These are phyloP conservation scores for Grammomys surdaster DNA, from an alignment of 2,113 vertebrate genomes.

Conservation along the genomic window DNA sequence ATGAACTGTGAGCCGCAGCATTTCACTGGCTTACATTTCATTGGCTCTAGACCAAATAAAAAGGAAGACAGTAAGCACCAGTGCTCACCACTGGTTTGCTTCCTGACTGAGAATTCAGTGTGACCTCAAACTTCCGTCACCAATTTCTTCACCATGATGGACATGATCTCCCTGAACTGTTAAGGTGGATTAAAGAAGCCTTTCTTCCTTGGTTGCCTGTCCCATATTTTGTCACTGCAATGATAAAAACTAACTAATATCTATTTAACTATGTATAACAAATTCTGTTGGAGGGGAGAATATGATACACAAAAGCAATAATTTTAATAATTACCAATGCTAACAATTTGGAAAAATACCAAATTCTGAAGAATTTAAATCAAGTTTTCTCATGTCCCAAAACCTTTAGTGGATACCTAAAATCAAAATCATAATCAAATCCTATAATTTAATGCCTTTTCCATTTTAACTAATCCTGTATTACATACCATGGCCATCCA, in stretches of 20 bases:
- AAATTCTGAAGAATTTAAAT: slow-evolving; percentile 45
- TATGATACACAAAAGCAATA: slow-evolving; percentile 24
- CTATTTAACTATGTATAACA: background rate
- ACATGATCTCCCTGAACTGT: background rate
- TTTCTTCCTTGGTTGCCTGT: background rate
- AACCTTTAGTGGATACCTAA: background rate
- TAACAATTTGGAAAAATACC: slow-evolving; percentile 15
- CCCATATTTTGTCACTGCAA: background rate
- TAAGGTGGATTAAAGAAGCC: background rate
- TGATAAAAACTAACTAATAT: background rate
- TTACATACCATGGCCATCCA: background rate
- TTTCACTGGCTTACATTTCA: too few relatives aligned
- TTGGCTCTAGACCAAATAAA: background rate
- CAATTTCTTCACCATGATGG: background rate
- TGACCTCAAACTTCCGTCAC: background rate
- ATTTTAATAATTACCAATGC: background rate
- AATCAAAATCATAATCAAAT: background rate
- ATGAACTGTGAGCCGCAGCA: background rate
- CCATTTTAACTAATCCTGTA: background rate
- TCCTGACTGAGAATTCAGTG: background rate
- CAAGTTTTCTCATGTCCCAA: slow-evolving; percentile 10
- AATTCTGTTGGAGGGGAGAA: background rate
- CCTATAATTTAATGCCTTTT: background rate
- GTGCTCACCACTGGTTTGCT: background rate
- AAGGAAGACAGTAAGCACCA: background rate